Base-by-base conservation (phyloP, 2,113 vertebrate genomes). In the Asarcornis scutulata region DNA sequence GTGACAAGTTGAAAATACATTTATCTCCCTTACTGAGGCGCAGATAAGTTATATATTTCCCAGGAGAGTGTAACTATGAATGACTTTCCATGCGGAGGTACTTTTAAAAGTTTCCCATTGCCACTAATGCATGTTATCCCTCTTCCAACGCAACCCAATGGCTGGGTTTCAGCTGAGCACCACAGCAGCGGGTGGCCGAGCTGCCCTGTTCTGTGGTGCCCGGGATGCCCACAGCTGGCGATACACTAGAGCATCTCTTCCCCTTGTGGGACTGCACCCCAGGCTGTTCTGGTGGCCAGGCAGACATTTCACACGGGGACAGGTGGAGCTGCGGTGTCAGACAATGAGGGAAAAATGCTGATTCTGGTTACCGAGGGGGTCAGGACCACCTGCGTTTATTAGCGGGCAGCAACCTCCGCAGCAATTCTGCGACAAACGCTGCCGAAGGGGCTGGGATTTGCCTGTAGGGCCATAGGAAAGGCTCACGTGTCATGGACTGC, bases 11-110 rank as follows among this genome's bases (percentile, higher is more conserved):
- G 78, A 67, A 85, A 78, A 95, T 48, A 56, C 76, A 77, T 20
- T 68, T 55, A 60, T 77, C 63, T 87, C 59, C 21, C 42, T 68
- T n/a, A 6, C n/a, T 15, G 79, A 96, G 97, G 91, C 91, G 58
- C 44, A 17, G 85, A 26, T 18, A 42, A 59, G 85, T 62, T 38
- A 13, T 22, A 1, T 38, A 2, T 73, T 82, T 97, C 97, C 97
- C 91, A 53, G 94, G 89, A 95, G 97, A 94, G 89, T 63, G 89
- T 79, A 95, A 66, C 83, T 93, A 38, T 80, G 85, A 34, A 23
- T 31, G 58, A 50, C 40, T 48, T 79, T n/a, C 4, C 9, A 8
- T 3, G 60, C 1, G 4, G 17, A 34, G 73, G 32, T 0, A 0
- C 60, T 78, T 58, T 17, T 10, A 3, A 8, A 44, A 23, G 78